A percentile compares a stretch with the other conserved stretches of the same genome.
These are phyloP conservation scores for Pterocles gutturalis DNA, from an alignment of 2,113 vertebrate species.

Conservation along the genomic window DNA sequence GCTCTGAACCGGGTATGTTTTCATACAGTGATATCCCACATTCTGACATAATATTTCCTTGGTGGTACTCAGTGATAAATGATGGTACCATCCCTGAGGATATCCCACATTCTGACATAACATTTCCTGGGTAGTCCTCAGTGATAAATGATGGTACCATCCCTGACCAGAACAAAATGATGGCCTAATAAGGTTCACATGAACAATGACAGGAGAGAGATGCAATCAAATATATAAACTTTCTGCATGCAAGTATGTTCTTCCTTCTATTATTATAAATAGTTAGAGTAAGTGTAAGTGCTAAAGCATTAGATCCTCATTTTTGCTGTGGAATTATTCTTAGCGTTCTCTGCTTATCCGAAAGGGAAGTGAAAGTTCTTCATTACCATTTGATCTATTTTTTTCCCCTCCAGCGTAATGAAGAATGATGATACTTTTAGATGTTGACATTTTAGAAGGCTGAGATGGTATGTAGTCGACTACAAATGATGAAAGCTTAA, in stretches of 20 bases:
- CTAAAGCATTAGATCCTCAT: slow-evolving; percentile 27
- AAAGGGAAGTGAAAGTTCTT: slow-evolving; percentile 41
- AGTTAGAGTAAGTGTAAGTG: background rate
- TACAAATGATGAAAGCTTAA: slow-evolving; percentile 76
- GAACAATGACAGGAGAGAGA: background rate
- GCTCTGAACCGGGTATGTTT: background rate
- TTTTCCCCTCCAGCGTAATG: slow-evolving; percentile 38
- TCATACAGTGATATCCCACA: background rate
- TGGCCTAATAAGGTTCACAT: background rate
- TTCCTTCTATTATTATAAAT: background rate
- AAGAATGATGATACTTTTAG: slow-evolving; percentile 67
- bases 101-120: background rate
- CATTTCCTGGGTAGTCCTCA: background rate
- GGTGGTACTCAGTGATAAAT: background rate
- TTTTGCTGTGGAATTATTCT: background rate
- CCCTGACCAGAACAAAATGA: background rate
- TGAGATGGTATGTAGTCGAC: slow-evolving; percentile 49
- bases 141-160: background rate
- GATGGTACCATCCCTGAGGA: background rate
- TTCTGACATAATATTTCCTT: background rate
- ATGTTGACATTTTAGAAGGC: slow-evolving; percentile 69
- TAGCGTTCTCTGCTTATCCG: background rate
- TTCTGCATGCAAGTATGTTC: background rate
- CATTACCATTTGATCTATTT: slow-evolving; percentile 60
- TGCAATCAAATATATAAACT: background rate